Base-by-base conservation (phyloP, 2,797 vertebrate genomes). In the Tamandua tetradactyla region DNA sequence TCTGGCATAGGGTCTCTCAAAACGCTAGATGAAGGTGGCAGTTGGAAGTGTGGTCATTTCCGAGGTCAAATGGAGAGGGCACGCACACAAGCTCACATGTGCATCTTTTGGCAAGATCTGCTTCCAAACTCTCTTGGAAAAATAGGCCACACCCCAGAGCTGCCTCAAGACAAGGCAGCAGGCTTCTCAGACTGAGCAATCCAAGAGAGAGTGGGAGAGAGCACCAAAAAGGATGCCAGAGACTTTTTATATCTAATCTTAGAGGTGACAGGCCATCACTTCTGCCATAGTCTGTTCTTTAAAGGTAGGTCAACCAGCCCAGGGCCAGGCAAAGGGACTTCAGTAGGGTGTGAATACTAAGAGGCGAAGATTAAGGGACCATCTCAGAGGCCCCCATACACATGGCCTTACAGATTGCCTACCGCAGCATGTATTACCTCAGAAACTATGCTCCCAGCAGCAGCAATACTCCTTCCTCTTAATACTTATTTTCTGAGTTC, bases 401-500 rank as follows among this genome's bases (percentile, higher is more conserved):
- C 49, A 55, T 17, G 52, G 52, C 52, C 88, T 64, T 68, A 47
- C 27, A 83, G 47, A 5, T 27, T 37, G 23, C 11, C 27, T 74
- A 30, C 7, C 40, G 40, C 27, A 52, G 12, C 52, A 44, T 55
- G 11, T 6, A 22, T 42, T 11, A 52, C 17, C 22, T 82, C 52
- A 61, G 64, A 95, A 91, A 74, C 23, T 40, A 18, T 23, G 44
- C 20, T 84, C 55, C 44, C 35, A 52, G 30, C 22, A 52, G 30
- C 22, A 69, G 82, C 40, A 79, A 66, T 11, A 47, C 30, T 75
- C 35, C 62, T 82, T 52, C 17, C 55, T 80, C 55, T 83, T 90
- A 93, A 94, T 61, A 44, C 84, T 96, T 96, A 79, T 93, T 79
- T 23, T 76, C 44, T 66, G 49, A 74, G 0, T 64, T 74, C 40